phyloP scores from a whole-genome alignment of 2,888 invertebrate species.

The Eubasilissa splendida region DNA sequence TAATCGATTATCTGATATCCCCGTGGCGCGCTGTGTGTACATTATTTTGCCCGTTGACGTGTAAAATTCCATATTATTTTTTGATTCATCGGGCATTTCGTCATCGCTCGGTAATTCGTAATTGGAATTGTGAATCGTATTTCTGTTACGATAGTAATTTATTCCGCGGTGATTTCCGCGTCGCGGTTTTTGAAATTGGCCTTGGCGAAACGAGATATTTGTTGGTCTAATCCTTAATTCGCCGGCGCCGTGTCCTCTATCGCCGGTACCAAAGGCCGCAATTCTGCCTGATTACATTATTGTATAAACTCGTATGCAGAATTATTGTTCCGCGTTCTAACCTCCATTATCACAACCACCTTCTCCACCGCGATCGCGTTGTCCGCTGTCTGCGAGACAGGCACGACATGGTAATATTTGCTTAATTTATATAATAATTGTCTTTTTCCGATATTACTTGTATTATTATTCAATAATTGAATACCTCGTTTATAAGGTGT shows the following conservation, averaged over 20 bases:
- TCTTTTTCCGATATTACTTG: too few species aligned
- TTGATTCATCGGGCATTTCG: slow-evolving; percentile 22
- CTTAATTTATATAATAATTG: too few species aligned
- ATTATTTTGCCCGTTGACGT: background rate
- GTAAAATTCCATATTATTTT: slow-evolving; percentile 1
- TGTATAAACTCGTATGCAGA: background rate
- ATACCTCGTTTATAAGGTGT: too few species aligned
- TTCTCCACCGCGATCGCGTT: too few species aligned
- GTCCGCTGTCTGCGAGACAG: too few species aligned
- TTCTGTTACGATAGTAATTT: slow-evolving; percentile 13
- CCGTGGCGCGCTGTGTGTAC: background rate
- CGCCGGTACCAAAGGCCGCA: slow-evolving; percentile 26
- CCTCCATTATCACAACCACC: too few species aligned
- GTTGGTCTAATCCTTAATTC: slow-evolving; percentile 21
- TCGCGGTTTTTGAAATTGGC: slow-evolving; percentile 28
- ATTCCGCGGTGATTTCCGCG: slow-evolving; percentile 44
- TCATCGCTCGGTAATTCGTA: slow-evolving; percentile 32
- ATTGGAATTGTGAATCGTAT: slow-evolving; percentile 34
- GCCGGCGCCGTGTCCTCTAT: slow-evolving; percentile 11
- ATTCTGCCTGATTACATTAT: slow-evolving; percentile 3
- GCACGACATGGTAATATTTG: too few species aligned
- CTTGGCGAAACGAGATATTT: slow-evolving; percentile 33
- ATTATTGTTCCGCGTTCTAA: too few species aligned
- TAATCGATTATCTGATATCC: too few species aligned
- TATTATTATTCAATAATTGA: too few species aligned